Percentiles rank a stretch among this genome's conserved stretches.
Conservation (phyloP, 1,140 invertebrate species). For the Chironomus striatipennis region DNA sequence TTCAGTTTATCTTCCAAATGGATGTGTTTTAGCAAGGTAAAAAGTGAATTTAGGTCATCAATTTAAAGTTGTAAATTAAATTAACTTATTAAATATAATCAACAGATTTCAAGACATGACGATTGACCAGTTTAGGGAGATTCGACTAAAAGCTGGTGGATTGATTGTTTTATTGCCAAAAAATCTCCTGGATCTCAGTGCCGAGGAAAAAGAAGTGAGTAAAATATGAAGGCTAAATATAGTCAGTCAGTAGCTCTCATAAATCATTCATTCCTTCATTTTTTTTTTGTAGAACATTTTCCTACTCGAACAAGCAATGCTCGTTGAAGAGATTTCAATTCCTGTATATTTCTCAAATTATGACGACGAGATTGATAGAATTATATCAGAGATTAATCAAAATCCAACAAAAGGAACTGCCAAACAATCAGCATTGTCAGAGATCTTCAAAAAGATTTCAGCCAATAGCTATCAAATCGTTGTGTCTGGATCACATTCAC, state of each 20-base stretch:
- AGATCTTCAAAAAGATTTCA: slow-evolving; percentile 75
- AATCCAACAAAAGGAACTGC: slow-evolving; percentile 40
- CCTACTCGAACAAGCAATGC: slow-evolving; percentile 72
- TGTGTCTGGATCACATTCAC: slow-evolving; percentile 50
- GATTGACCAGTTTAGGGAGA: slow-evolving; percentile 62
- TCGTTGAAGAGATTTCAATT: slow-evolving; percentile 67
- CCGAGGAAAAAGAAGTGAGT: slow-evolving; percentile 62
- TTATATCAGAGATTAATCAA: slow-evolving; percentile 63
- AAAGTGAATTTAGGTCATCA: slow-evolving; percentile 25
- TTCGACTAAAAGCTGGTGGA: slow-evolving; percentile 73
- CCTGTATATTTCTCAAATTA: slow-evolving; percentile 85
- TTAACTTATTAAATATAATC: neutral
- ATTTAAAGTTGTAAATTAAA: slow-evolving; percentile 22
- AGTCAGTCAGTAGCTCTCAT: neutral
- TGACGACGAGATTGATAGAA: slow-evolving; percentile 60
- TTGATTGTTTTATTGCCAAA: slow-evolving; percentile 74
- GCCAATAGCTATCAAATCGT: slow-evolving; percentile 83
- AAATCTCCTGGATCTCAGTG: slow-evolving; percentile 54
- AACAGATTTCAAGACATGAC: slow-evolving; percentile 64
- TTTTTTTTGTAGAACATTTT: slow-evolving; percentile 56
- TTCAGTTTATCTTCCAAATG: slow-evolving; percentile 76
- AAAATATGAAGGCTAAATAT: slow-evolving; percentile 16
- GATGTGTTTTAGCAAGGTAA: slow-evolving; percentile 67
- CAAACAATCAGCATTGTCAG: slow-evolving; percentile 61
- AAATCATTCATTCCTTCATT: slow-evolving; percentile 25